These are phyloP conservation scores for Agelaius phoeniceus DNA, from an alignment of 2,113 vertebrate species.

Conservation along the genomic window DNA sequence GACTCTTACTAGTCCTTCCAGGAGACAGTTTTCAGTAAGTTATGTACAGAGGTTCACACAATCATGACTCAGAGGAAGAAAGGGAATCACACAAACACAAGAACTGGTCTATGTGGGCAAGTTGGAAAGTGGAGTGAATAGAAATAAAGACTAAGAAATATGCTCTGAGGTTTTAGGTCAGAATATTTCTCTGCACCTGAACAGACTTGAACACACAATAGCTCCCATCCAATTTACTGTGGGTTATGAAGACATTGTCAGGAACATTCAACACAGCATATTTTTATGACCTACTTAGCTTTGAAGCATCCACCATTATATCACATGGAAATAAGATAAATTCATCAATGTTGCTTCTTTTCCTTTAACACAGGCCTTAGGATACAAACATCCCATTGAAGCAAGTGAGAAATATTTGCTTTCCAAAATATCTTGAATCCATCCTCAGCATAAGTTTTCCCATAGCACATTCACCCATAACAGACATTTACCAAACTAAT, in stretches of 20 bases:
- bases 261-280: not conserved
- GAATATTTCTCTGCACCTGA: not conserved
- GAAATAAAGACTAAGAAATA: not conserved
- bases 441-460: not conserved
- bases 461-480: not conserved
- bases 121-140: not conserved
- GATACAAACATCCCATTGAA: not conserved
- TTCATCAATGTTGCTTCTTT: not conserved
- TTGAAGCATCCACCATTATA: not conserved
- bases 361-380: not conserved
- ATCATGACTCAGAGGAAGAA: not conserved
- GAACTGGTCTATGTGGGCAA: not conserved
- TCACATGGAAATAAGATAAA: not conserved
- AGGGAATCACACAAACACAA: not conserved
- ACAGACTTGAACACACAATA: not conserved
- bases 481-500: not conserved
- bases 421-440: not conserved
- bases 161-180: not conserved
- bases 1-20: not conserved
- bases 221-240: not conserved
- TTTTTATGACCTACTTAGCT: not conserved
- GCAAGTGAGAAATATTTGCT: not conserved
- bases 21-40: not conserved
- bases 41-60: not conserved
- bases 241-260: not conserved